Base-by-base conservation (phyloP, 2,888 invertebrate genomes). In the Argyresthia goedartella region DNA sequence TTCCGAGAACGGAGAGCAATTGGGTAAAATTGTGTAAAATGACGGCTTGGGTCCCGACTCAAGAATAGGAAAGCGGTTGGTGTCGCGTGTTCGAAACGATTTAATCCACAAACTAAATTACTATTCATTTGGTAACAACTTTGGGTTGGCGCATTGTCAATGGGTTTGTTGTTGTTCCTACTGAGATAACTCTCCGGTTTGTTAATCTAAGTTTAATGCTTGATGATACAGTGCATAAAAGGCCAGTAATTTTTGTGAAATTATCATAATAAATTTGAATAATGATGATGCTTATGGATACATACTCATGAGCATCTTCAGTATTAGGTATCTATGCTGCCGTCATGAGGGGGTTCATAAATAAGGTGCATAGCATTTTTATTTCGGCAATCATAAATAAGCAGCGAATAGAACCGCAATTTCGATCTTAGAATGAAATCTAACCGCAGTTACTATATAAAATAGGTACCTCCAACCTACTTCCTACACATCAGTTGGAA, bases 1-100 rank as follows among this genome's bases (percentile, higher is more conserved):
- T 86, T 85, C 86, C 70, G 60, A 76, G 86, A 86, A 86, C 76
- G 65, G 72, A 77, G 78, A 82, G 84, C 82, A 78, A 84, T 84
- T 81, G 81, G 76, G 80, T 85, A 81, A 84, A 86, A 85, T 86
- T 84, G 84, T 81, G 81, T 85, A 82, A 85, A 86, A 86, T 85
- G 85, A 84, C 76, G 81, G 85, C 52, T 78, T 80, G 74, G 65
- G 74, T 79, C 67, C 76, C 75, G 70, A 76, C 66, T 78, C 62
- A 67, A 76, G 80, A 82, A 85, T 85, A 86, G 86, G 81, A 85
- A 85, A 85, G 86, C 82, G 84, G 84, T 75, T 76, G 66, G 74
- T 86, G 86, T 86, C 86, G 86, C 86, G 86, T 86, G 86, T 84
- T 82, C 64, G 62, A 62, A 85, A 79, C 85, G 81, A 85, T 86